phyloP scores from a whole-genome alignment of 2,113 vertebrate genomes.

The Xiphias gladius region DNA sequence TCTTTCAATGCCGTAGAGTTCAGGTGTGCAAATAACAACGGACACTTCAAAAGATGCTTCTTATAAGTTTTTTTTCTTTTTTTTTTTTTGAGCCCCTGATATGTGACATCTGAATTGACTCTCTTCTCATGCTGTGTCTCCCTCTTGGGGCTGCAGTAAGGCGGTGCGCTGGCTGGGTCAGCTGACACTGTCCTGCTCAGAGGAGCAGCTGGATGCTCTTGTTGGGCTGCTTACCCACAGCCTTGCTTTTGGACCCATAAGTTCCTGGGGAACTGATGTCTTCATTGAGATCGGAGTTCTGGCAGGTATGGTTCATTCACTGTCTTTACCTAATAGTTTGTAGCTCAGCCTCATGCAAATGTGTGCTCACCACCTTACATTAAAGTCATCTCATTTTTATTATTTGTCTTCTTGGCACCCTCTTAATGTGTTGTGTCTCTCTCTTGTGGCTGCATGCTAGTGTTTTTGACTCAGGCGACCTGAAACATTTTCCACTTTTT shows the following conservation, averaged over 20 bases:
- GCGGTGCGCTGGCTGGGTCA: conserved; percentile 83
- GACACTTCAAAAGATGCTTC: neutral
- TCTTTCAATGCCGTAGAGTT: conserved; percentile 84
- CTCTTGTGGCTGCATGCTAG: neutral
- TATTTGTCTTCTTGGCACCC: neutral
- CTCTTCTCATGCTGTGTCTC: conserved; percentile 36
- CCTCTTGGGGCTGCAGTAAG: conserved; percentile 78
- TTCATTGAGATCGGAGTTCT: conserved; percentile 87
- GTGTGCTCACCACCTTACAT: neutral
- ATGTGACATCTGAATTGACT: neutral
- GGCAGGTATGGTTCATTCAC: conserved; percentile 77
- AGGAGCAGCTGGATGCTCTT: conserved; percentile 80
- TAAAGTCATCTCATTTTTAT: neutral
- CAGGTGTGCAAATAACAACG: conserved; percentile 74
- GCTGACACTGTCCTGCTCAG: conserved; percentile 82
- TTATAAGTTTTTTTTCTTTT: neutral
- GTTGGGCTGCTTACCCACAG: conserved; percentile 75
- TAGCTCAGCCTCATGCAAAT: neutral
- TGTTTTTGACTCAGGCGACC: neutral
- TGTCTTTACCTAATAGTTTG: neutral
- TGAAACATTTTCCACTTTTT: neutral
- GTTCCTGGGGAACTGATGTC: conserved; percentile 83
- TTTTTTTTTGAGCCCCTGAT: neutral
- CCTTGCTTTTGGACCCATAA: conserved; percentile 82
- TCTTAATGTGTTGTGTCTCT: neutral